Evolutionary conservation across 30 jellyfish, hydroid and myxozoan species (phyloP).

Genomic region (Morbakka virulenta): DNA sequence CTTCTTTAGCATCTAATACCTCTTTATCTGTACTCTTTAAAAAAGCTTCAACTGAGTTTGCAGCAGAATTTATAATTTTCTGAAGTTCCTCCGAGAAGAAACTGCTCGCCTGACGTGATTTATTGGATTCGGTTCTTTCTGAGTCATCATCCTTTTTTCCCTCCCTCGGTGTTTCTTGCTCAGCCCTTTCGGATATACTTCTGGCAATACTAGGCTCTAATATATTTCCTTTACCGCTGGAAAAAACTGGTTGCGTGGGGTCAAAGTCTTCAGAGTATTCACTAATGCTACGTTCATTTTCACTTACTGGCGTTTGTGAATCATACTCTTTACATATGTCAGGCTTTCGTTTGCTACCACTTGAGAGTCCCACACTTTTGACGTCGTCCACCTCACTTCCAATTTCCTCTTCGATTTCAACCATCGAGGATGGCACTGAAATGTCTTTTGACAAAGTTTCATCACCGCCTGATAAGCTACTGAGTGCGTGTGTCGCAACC

Average conservation of each 20-base stretch:
- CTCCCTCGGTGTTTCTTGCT: not conserved
- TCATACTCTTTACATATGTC: not conserved
- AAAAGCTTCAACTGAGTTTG: not conserved
- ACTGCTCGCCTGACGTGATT: not conserved
- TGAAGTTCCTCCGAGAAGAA: not conserved
- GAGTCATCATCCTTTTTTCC: not conserved
- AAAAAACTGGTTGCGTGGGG: not conserved
- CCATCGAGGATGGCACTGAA: not conserved
- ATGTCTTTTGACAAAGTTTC: not conserved
- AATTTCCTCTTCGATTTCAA: not conserved
- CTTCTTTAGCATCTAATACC: not conserved
- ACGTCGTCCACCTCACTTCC: not conserved
- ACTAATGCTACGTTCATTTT: not conserved
- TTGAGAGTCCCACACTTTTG: not conserved
- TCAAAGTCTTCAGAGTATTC: not conserved
- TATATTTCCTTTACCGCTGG: too few relatives aligned
- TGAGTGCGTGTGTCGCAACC: too few relatives aligned
- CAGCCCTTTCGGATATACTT: too few relatives aligned
- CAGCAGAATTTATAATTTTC: not conserved
- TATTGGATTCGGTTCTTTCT: not conserved
- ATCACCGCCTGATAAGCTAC: not conserved
- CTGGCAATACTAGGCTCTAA: not conserved
- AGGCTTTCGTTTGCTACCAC: not conserved
- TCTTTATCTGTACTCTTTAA: too few relatives aligned
- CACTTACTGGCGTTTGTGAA: not conserved